Conservation (phyloP, 2,888 invertebrate species). For the Malthinus flaveolus region DNA sequence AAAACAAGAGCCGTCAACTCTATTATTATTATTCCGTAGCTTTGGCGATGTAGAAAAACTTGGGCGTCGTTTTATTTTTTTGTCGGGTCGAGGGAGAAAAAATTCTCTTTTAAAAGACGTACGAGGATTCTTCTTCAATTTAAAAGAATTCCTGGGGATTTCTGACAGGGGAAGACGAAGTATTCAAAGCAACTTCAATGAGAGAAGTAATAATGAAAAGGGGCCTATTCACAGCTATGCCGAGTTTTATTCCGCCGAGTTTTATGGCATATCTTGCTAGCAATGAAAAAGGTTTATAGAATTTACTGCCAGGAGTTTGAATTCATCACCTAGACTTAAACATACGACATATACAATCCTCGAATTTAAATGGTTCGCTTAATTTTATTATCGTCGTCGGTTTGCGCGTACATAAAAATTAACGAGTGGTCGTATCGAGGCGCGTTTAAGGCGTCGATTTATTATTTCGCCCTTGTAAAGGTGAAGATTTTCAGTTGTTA, state of each 20-base stretch:
- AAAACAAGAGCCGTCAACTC: conserved; percentile 3
- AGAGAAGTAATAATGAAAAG: conserved; percentile 30
- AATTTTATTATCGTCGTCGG: too few relatives aligned
- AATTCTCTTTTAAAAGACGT: conserved; percentile 8
- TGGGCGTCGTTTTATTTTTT: conserved; percentile 9
- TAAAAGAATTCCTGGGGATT: conserved; percentile 23
- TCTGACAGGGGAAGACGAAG: conserved; percentile 23
- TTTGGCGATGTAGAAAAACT: background rate
- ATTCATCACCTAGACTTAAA: conserved; percentile 10
- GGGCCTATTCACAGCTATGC: conserved; percentile 24
- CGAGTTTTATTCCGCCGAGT: conserved; percentile 23
- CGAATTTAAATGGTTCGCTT: background rate
- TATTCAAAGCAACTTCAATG: conserved; percentile 27
- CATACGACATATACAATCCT: conserved; percentile 6
- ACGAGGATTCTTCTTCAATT: conserved; percentile 18
- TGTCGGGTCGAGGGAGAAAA: conserved; percentile 11
- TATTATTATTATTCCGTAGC: background rate
- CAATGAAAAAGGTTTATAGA: conserved; percentile 16
- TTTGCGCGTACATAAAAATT: too few relatives aligned
- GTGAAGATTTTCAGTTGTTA: background rate
- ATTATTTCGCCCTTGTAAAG: background rate
- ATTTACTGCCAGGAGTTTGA: conserved; percentile 12
- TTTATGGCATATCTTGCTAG: conserved; percentile 24
- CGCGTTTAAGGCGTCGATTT: background rate
- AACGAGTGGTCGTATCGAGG: too few relatives aligned